Base-by-base conservation (phyloP, 2,797 vertebrate species). In the Adelosebastes latens region DNA sequence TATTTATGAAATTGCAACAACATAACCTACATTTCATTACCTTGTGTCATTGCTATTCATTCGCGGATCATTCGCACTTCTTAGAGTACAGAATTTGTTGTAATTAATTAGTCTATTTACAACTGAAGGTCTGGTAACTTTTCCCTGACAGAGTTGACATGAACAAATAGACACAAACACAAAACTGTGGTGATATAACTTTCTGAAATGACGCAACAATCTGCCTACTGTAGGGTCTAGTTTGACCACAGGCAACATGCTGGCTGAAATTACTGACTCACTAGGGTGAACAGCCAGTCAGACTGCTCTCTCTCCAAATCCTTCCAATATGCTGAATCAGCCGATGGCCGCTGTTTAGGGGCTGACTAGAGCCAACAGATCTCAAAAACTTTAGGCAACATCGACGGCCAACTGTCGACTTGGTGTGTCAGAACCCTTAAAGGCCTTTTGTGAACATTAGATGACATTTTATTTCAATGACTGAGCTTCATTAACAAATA, bases 181-280 rank as follows among this genome's bases (percentile, higher is more conserved):
- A 49, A 75, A 82, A 61, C 4, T 60, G 5, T 16, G 27, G 25
- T 46, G 56, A 29, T 25, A n/a, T 24, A 69, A 32, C 29, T 65
- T 69, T 39, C 34, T 71, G 6, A 80, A 69, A 31, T 69, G 73
- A 62, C 25, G 52, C 34, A 74, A 79, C 52, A 68, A 18, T 72
- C 67, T 61, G 36, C 59, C 13, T 1, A 52, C 49, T 52, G 18
- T 52, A 34, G 24, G 71, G 72, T 79, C 64, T 56, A 42, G 42
- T 87, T 66, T 72, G 62, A 85, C 69, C 67, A 58, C 67, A 65
- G 27, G 69, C 36, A 62, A 61, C 52, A 39, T 75, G 32, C 39
- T 70, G 65, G 69, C 79, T 80, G 29, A 83, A 82, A 69, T 62
- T 14, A 63, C 61, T 81, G 72, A 76, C 67, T 81, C 69, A 72